Evolutionary conservation across 2,113 vertebrate genomes (phyloP).

Genomic region (Triplophysa dalaica): DNA sequence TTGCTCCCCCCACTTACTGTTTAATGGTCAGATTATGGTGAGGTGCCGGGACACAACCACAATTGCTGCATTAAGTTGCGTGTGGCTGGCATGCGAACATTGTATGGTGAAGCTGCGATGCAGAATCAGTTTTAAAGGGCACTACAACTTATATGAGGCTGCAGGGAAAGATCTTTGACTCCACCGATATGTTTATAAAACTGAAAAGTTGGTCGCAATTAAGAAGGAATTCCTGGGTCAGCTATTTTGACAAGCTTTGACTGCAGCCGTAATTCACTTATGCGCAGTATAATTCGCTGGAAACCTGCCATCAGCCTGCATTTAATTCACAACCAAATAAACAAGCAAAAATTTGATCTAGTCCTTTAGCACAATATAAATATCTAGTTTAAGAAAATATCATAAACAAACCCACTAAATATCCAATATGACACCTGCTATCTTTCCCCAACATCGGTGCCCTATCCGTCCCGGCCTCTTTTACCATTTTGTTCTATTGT

Average conservation of each 20-base stretch:
- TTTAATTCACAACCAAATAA: neutral
- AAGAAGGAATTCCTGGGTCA: neutral
- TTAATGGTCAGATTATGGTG: conserved; percentile 49
- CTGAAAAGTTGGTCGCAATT: neutral
- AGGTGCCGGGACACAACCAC: conserved; percentile 44
- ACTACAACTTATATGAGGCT: neutral
- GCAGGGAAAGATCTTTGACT: neutral
- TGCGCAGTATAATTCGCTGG: neutral
- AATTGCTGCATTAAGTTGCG: conserved; percentile 46
- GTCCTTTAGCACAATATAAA: neutral
- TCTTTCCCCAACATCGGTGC: conserved; percentile 42
- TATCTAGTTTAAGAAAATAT: neutral
- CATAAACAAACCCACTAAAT: conserved; percentile 1
- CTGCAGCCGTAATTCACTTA: neutral
- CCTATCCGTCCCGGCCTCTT: conserved; percentile 46
- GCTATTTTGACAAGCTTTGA: neutral
- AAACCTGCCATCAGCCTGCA: neutral
- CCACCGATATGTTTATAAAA: neutral
- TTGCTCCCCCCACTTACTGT: conserved; percentile 37
- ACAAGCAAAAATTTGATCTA: neutral
- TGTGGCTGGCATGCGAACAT: conserved; percentile 1
- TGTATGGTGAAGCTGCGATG: neutral
- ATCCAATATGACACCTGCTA: conserved; percentile 2
- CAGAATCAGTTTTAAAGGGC: neutral
- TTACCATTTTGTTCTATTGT: conserved; percentile 51